Base-by-base conservation (phyloP, 2,113 vertebrate species). In the Antechinus stuartii region DNA sequence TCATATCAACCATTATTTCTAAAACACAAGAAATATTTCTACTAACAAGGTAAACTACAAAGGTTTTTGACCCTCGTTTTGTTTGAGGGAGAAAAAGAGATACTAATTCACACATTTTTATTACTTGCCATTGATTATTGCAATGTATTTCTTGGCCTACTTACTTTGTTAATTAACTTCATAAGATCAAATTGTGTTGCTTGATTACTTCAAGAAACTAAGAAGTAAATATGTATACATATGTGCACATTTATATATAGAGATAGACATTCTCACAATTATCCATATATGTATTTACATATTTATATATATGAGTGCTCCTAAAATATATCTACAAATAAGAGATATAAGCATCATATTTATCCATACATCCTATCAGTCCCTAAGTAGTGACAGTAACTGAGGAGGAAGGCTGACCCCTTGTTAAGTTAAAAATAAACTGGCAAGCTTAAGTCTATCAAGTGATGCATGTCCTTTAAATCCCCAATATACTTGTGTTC, bases 31-130 rank as follows among this genome's bases (percentile, higher is more conserved):
- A 91, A 56, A 6, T 90, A 57, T 8, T 93, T 68, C 0, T 8
- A 95, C 61, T 30, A 53, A 61, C 8, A 93, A 92, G 26, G 92
- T 5, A 56, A 61, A 97, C 49, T 46, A 3, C 90, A 94, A 95
- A 89, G 0, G 23, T 90, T 3, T 47, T 27, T 2, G 11, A 84
- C 68, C n/a, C n/a, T 84, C 8, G 35, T 84, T 84, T 84, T 42
- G 16, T 84, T 84, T 7, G 35, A 42, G 19, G 22, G 49, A 84
- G 8, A 84, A 92, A 0, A 1, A 92, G 92, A 54, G 0, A 94
- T 95, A 95, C 92, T 35, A 84, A 50, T 68, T 91, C 52, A 93
- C 0, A 92, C 91, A 68, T 0, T 52, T 89, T 89, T 91, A 53
- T 55, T 35, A 8, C 92, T 89, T 96, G 1, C 0, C 54, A 57